phyloP scores from a whole-genome alignment of 2,888 invertebrate species.

The Cactoblastis cactorum region DNA sequence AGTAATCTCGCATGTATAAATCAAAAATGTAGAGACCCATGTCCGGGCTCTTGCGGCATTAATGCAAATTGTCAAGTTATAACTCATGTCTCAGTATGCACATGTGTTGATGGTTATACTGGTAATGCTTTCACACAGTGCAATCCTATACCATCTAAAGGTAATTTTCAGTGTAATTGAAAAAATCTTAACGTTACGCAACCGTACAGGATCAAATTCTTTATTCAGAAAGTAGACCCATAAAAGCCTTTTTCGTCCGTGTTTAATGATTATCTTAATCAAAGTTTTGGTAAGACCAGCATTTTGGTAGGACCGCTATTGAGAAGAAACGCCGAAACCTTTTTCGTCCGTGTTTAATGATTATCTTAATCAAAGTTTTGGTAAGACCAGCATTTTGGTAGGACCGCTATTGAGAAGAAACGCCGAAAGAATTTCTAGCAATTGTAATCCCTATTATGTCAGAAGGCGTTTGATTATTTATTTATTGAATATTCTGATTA shows the following conservation, averaged over 20 bases:
- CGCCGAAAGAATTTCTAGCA: background rate
- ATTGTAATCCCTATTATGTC: no score
- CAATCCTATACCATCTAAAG: conserved; percentile 52
- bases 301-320: no score
- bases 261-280: no score
- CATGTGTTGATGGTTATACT: conserved; percentile 77
- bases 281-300: no score
- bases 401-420: no score
- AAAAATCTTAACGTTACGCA: no score
- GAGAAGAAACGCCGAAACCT: background rate
- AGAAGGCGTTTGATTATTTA: no score
- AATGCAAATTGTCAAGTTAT: conserved; percentile 79
- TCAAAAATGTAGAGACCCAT: conserved; percentile 83
- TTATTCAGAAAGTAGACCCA: conserved; percentile 4
- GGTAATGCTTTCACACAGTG: conserved; percentile 83
- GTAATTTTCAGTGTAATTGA: no score
- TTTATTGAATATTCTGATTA: no score
- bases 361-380: no score
- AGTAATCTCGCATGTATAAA: conserved; percentile 83
- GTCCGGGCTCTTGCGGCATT: conserved; percentile 84
- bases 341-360: background rate
- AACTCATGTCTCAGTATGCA: conserved; percentile 82
- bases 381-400: no score
- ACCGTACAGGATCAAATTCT: no score
- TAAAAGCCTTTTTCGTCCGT: background rate